These are phyloP conservation scores for Mirza zaza DNA, from an alignment of 2,113 vertebrate species.

Conservation along the genomic window DNA sequence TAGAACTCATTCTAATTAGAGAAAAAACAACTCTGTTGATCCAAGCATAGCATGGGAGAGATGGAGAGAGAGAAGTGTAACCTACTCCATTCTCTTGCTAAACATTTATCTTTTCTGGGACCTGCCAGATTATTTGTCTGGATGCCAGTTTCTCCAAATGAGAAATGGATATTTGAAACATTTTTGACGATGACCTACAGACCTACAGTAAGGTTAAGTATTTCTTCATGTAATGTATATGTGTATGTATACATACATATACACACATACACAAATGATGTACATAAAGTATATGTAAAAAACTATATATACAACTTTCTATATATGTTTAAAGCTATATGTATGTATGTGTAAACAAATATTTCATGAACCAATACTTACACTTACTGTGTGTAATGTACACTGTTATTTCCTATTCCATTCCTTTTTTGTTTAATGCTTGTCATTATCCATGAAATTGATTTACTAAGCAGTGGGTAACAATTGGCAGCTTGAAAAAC, in stretches of 20 bases:
- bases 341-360: not conserved
- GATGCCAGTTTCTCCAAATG: not conserved
- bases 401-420: not conserved
- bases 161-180: constrained; percentile 19
- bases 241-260: not conserved
- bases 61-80: not conserved
- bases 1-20: constrained; percentile 54
- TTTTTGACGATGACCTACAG: not conserved
- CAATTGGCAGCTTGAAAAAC: not conserved
- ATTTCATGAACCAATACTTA: constrained; percentile 19
- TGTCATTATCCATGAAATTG: not conserved
- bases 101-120: not conserved
- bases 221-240: not conserved
- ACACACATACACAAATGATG: not conserved
- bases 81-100: not conserved
- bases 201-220: not conserved
- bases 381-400: not conserved
- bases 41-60: not conserved
- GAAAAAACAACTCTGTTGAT: constrained; percentile 10
- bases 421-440: not conserved
- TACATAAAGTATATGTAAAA: not conserved
- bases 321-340: not conserved
- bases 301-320: not conserved
- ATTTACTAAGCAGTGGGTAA: constrained; percentile 16
- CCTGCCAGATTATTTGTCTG: not conserved